These are phyloP conservation scores for Melinopterus prodromus DNA, from an alignment of 2,888 invertebrate species.

Conservation along the genomic window DNA sequence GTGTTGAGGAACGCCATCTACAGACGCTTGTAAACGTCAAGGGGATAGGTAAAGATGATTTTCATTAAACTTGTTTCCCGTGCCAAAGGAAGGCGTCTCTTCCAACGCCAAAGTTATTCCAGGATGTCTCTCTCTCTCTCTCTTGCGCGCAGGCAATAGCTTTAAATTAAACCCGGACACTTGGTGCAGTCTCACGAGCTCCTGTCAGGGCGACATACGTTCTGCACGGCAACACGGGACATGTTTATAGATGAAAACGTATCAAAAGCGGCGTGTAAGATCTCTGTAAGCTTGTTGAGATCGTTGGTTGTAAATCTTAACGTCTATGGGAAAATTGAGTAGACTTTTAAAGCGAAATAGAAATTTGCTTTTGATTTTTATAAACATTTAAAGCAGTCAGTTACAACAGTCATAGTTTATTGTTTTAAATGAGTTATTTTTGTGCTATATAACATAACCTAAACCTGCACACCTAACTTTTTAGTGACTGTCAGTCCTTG, in stretches of 20 bases:
- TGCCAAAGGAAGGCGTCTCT: not conserved
- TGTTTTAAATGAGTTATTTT: too few species aligned
- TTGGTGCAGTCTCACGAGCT: conserved; percentile 19
- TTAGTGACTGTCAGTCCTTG: too few species aligned
- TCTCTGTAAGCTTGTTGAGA: not conserved
- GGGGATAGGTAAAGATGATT: conserved; percentile 25
- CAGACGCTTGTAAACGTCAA: conserved; percentile 23
- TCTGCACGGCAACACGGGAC: conserved; percentile 11
- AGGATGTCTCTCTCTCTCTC: not conserved
- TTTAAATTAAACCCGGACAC: conserved; percentile 17
- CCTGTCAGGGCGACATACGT: not conserved
- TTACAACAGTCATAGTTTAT: too few species aligned
- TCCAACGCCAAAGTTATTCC: conserved; percentile 14
- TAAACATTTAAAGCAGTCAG: too few species aligned
- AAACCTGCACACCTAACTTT: too few species aligned
- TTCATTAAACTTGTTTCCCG: conserved; percentile 24
- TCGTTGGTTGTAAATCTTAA: not conserved
- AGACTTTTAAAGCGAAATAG: conserved; percentile 16
- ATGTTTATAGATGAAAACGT: conserved; percentile 24
- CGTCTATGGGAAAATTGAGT: not conserved
- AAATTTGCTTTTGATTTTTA: not conserved
- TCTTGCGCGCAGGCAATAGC: not conserved
- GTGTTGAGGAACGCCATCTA: conserved; percentile 8
- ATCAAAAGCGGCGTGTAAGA: not conserved
- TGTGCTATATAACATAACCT: too few species aligned